Conservation (phyloP, 2,888 invertebrate genomes). For the Hemistola chrysoprasaria region DNA sequence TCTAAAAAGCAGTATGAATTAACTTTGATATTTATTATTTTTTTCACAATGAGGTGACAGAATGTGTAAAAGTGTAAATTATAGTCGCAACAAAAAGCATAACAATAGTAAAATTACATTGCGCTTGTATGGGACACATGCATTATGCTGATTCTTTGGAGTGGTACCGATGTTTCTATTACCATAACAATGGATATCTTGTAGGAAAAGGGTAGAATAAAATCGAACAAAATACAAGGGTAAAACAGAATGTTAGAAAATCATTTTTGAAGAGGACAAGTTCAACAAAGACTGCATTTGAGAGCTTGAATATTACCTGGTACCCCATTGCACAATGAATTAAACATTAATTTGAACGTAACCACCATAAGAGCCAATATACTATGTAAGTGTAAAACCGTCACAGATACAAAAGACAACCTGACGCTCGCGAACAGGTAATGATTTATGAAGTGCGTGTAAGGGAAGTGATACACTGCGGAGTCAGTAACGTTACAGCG, state of each 20-base stretch:
- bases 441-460: slow-evolving; percentile 73
- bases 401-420: slow-evolving; percentile 25
- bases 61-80: no score
- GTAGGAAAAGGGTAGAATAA: slow-evolving; percentile 13
- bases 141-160: slow-evolving; percentile 28
- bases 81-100: no score
- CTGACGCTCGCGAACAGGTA: slow-evolving; percentile 50
- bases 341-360: no score
- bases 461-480: slow-evolving; percentile 62
- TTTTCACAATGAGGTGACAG: no score
- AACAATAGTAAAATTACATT: background rate
- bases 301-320: no score
- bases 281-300: no score
- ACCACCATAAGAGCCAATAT: background rate
- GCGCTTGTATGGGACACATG: slow-evolving; percentile 7
- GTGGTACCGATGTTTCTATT: slow-evolving; percentile 29
- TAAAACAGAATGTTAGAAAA: slow-evolving; percentile 18
- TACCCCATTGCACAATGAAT: no score
- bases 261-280: no score
- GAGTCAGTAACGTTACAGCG: slow-evolving; percentile 68
- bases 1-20: no score
- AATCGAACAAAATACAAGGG: slow-evolving; percentile 22
- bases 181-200: slow-evolving; percentile 32
- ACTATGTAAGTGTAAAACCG: slow-evolving; percentile 8
- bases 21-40: no score